Conservation (phyloP, 2,113 vertebrate species). For the Vimba vimba region DNA sequence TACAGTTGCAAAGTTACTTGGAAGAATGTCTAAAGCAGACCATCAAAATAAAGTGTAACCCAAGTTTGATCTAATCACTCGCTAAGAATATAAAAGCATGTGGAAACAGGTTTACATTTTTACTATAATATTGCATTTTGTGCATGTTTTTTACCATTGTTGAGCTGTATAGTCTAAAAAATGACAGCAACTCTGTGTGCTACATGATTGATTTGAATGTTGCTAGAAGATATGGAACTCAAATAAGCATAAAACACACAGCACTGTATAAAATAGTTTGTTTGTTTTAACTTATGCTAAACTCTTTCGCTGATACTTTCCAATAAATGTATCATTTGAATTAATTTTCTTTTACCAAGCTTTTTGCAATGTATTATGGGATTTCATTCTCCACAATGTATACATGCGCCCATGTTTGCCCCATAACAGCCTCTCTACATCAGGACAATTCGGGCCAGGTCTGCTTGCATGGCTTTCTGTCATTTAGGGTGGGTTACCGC, state of each 20-base stretch:
- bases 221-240: background rate
- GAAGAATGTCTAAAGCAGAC: too few relatives aligned
- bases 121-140: background rate
- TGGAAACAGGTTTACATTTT: background rate
- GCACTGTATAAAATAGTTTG: background rate
- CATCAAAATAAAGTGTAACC: too few relatives aligned
- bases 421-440: constrained; percentile 9
- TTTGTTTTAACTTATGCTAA: background rate
- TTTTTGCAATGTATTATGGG: background rate
- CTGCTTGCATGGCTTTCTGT: constrained; percentile 32
- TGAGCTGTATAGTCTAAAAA: background rate
- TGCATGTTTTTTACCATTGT: background rate
- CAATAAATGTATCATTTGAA: background rate
- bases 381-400: background rate
- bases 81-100: background rate
- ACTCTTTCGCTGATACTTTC: background rate
- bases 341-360: background rate
- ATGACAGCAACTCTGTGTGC: too few relatives aligned
- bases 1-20: too few relatives aligned
- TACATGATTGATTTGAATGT: too few relatives aligned
- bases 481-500: constrained; percentile 28
- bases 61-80: background rate
- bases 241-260: background rate
- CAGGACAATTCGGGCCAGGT: background rate
- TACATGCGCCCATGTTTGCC: background rate